Conservation (phyloP, 2,888 invertebrate species). For the Chrysolina americana region DNA sequence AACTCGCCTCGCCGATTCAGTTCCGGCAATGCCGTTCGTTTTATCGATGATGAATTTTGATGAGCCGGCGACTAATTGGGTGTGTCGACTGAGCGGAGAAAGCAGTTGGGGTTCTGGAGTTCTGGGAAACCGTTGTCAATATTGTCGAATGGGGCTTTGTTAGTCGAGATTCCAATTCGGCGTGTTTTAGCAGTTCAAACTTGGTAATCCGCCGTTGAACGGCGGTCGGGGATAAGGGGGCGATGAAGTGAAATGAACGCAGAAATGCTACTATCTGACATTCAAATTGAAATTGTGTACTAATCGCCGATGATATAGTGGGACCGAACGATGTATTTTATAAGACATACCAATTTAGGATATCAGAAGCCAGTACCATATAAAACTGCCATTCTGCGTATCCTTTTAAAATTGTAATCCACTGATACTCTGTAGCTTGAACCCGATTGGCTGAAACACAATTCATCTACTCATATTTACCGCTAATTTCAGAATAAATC, state of each 20-base stretch:
- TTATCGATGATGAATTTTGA: conserved; percentile 14
- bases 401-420: too few relatives aligned
- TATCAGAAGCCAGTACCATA: too few relatives aligned
- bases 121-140: conserved; percentile 9
- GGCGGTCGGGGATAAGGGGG: not conserved
- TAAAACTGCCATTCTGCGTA: too few relatives aligned
- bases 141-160: conserved; percentile 12
- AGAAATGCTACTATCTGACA: too few relatives aligned
- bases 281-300: too few relatives aligned
- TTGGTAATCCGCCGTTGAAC: not conserved
- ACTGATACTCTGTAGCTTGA: too few relatives aligned
- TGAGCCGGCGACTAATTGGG: not conserved
- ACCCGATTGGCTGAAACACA: too few relatives aligned
- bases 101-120: not conserved
- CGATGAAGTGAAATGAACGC: not conserved
- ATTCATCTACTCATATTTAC: too few relatives aligned
- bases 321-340: too few relatives aligned
- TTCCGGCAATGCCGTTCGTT: conserved; percentile 2
- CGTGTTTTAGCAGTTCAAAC: not conserved
- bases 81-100: not conserved
- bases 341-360: too few relatives aligned
- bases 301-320: too few relatives aligned
- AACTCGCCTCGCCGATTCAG: not conserved
- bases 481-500: too few relatives aligned
- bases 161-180: not conserved